Base-by-base conservation (phyloP, 2,888 invertebrate genomes). In the Drosophila kokeensis region DNA sequence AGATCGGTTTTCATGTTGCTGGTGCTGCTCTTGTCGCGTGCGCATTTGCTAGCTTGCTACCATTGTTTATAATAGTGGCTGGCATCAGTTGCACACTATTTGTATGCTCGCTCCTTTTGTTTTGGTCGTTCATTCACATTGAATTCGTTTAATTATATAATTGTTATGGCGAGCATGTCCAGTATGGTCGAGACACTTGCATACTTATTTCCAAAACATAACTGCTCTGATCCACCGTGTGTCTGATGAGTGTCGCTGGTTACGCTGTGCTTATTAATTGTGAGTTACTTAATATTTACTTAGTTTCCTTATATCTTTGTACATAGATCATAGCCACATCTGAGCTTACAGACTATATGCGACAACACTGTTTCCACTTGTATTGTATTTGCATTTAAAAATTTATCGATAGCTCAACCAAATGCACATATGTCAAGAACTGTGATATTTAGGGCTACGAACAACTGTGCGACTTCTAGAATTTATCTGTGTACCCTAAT, bases 101-200 rank as follows among this genome's bases (percentile, higher is more conserved):
- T 72, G 38, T 60, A 67, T 45, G 60, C 38, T 71, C 49, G 57
- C 40, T 68, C 49, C 77, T 77, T 89, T 85, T 87, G 88, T 82
- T 85, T 87, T 79, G 72, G 24, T 73, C 62, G 57, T 60, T 49
- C 55, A 74, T 89, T 89, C 81, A 81, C 83, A 76, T 83, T 54
- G 54, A 70, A 50, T 69, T 81, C 63, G 57, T 55, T 55, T 58
- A 76, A 79, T 89, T 82, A 87, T 87, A 89, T 84, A 89, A 84
- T 40, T 71, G 52, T 48, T 67, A 77, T 53, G 58, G 63, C 63
- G 72, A 78, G 53, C 24, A 50, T 36, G n/a, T 64, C 29, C 81
- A 67, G 63, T 64, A 57, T 58, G 57, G 53, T 67, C 67, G 49
- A 81, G 21, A 53, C 29, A 53, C 29, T 61, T 36, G 67, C 63